Evolutionary conservation across 2,113 vertebrate species (phyloP).

Genomic region (Callospermophilus lateralis): DNA sequence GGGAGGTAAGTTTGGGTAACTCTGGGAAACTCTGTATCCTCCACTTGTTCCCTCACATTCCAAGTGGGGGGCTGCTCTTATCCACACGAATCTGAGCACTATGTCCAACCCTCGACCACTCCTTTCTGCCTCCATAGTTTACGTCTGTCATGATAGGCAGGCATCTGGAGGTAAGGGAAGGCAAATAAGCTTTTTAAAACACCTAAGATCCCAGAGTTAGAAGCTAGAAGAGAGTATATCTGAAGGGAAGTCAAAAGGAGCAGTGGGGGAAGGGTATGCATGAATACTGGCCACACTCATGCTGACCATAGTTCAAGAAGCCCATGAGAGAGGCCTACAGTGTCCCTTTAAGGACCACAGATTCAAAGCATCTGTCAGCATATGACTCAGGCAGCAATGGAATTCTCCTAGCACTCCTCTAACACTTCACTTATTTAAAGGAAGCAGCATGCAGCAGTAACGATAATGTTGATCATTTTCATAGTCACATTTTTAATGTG

Average conservation of each 20-base stretch:
- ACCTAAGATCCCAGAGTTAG: background rate
- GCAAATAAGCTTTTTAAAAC: background rate
- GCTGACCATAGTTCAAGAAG: background rate
- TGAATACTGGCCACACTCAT: background rate
- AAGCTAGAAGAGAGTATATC: background rate
- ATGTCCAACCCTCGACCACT: background rate
- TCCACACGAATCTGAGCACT: background rate
- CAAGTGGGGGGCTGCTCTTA: background rate
- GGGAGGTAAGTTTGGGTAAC: background rate
- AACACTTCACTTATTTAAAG: background rate
- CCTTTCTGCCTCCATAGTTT: background rate
- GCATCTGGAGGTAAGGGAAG: background rate
- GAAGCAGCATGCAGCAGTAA: background rate
- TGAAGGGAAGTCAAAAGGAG: background rate
- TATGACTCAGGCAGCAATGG: background rate
- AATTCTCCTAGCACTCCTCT: background rate
- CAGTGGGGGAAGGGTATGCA: background rate
- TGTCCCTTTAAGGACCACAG: background rate
- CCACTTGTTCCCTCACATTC: background rate
- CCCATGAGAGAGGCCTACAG: background rate
- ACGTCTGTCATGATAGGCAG: background rate
- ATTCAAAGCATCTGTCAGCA: background rate
- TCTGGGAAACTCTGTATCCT: background rate
- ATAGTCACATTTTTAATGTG: background rate
- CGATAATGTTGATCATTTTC: background rate